Percentiles rank a stretch among this genome's conserved stretches.
These are phyloP conservation scores for Cyclopterus lumpus DNA, from an alignment of 2,797 vertebrate species.

Conservation along the genomic window DNA sequence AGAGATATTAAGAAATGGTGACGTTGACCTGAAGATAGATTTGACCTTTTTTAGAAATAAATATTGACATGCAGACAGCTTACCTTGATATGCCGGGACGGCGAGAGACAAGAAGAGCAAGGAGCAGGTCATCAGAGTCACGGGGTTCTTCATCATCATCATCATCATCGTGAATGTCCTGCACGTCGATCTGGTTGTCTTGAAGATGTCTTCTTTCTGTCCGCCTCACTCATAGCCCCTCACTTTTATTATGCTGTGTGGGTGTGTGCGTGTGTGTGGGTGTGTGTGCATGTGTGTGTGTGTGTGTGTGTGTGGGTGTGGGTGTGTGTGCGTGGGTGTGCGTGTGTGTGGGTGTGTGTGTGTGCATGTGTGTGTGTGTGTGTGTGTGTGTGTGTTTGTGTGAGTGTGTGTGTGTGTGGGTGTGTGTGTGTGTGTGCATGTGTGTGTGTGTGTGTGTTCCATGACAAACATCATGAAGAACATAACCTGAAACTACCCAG, in stretches of 20 bases:
- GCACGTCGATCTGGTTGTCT: background rate
- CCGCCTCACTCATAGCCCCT: background rate
- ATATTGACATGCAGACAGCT: background rate
- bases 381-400: background rate
- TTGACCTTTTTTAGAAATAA: background rate
- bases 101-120: constrained; percentile 38
- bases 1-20: background rate
- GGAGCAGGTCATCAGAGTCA: constrained; percentile 38
- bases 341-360: background rate
- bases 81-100: constrained; percentile 42
- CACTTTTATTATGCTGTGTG: constrained; percentile 29
- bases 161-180: background rate
- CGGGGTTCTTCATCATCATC: constrained; percentile 55
- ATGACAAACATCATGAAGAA: constrained; percentile 14
- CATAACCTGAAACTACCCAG: background rate
- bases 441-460: constrained; percentile 8
- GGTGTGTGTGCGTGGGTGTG: background rate
- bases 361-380: background rate
- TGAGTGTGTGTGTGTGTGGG: background rate
- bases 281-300: background rate
- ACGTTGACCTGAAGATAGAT: background rate
- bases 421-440: background rate
- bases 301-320: background rate
- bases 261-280: background rate
- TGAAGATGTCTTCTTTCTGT: constrained; percentile 12